phyloP scores from a whole-genome alignment of 2,113 vertebrate species.

The Anser cygnoides region DNA sequence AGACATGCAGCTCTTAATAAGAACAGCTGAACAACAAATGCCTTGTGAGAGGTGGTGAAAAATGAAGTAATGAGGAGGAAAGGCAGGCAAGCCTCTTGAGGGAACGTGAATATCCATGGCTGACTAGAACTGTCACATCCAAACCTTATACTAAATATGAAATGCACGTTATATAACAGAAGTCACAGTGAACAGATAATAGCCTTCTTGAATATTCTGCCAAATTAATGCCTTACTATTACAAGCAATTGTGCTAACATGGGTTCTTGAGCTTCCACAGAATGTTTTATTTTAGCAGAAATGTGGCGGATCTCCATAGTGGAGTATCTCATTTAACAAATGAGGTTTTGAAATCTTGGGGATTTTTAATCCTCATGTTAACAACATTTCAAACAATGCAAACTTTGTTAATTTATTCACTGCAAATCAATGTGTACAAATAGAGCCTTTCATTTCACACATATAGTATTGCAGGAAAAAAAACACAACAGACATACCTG shows the following conservation, averaged over 20 bases:
- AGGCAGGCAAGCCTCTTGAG: constrained; percentile 47
- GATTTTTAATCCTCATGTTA: not conserved
- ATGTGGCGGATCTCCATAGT: not conserved
- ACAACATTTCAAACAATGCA: not conserved
- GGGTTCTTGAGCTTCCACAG: not conserved
- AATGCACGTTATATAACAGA: not conserved
- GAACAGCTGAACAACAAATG: constrained; percentile 58
- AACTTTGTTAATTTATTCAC: not conserved
- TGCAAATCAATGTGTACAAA: not conserved
- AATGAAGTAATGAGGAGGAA: constrained; percentile 59
- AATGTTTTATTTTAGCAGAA: not conserved
- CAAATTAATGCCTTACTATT: not conserved
- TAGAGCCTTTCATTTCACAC: not conserved
- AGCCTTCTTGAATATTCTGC: not conserved
- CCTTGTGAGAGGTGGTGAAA: constrained; percentile 51
- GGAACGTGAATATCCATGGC: constrained; percentile 1
- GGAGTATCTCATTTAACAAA: not conserved
- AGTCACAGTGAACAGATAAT: not conserved
- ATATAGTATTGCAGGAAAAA: not conserved
- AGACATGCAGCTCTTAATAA: constrained; percentile 39
- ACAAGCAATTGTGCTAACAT: not conserved
- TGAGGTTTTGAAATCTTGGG: not conserved
- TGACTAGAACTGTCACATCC: constrained; percentile 55
- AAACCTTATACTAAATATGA: not conserved
- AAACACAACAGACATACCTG: not conserved